Percentiles rank a stretch among this genome's conserved stretches.
Conservation (phyloP, 2,888 invertebrate species). For the Drosophila neonasuta region DNA sequence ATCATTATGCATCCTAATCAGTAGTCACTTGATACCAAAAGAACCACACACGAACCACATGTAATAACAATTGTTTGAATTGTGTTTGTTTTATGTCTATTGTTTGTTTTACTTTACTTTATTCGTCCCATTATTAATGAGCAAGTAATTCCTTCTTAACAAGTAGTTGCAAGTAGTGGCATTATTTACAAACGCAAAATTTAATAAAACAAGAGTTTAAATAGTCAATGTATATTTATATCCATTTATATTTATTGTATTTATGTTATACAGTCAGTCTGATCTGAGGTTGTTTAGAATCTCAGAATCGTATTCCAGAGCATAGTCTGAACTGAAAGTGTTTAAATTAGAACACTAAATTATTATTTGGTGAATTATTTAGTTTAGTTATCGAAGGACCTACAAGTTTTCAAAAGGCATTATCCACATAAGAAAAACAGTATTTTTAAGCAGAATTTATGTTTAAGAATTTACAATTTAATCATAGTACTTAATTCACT, state of each 20-base stretch:
- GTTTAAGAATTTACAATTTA: conserved; percentile 6
- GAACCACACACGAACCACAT: conserved; percentile 7
- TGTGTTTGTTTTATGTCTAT: conserved; percentile 68
- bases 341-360: not conserved
- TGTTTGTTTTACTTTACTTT: conserved; percentile 26
- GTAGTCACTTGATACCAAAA: conserved; percentile 29
- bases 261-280: not conserved
- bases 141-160: not conserved
- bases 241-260: not conserved
- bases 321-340: not conserved
- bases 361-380: not conserved
- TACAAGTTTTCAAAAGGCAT: not conserved
- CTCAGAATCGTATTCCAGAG: not conserved
- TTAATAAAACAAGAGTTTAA: not conserved
- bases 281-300: not conserved
- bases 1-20: conserved; percentile 13
- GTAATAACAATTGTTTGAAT: conserved; percentile 48
- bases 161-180: conserved; percentile 24
- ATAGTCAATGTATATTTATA: not conserved
- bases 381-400: not conserved
- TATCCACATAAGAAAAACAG: not conserved
- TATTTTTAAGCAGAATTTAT: conserved; percentile 8
- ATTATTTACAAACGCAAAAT: conserved; percentile 4
- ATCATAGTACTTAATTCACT: conserved; percentile 6
- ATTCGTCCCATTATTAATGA: conserved; percentile 2